Evolutionary conservation across 2,113 vertebrate species (phyloP).

Genomic region (Centropus bengalensis): DNA sequence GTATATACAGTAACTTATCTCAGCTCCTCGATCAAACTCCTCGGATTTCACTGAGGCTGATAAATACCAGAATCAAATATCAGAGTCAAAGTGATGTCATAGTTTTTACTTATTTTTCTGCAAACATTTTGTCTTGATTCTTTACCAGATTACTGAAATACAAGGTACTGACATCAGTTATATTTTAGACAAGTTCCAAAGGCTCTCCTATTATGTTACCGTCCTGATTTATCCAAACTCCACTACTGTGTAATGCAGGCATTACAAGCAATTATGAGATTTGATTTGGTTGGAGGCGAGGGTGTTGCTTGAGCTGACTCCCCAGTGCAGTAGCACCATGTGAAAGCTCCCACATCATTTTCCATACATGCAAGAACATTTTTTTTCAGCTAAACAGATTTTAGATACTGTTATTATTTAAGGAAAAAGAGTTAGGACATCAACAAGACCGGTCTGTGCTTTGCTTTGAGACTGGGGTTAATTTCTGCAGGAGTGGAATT

Average conservation of each 20-base stretch:
- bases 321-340: background rate
- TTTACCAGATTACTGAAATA: background rate
- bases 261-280: constrained; percentile 25
- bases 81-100: background rate
- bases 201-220: background rate
- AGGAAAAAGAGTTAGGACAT: background rate
- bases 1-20: background rate
- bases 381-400: background rate
- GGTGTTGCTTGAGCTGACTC: background rate
- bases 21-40: background rate
- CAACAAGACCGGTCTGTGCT: background rate
- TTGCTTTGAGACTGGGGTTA: background rate
- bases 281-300: constrained; percentile 14
- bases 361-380: background rate
- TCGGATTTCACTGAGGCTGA: background rate
- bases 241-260: background rate
- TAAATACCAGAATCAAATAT: background rate
- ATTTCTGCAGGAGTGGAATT: constrained; percentile 22
- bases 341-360: background rate
- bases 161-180: background rate
- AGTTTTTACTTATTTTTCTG: background rate
- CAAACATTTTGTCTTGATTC: background rate
- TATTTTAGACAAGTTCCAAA: background rate
- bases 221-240: constrained; percentile 6
- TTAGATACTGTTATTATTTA: background rate